Conservation (phyloP, 92 coral and sea anemone genomes). For the Bergia sp. region DNA sequence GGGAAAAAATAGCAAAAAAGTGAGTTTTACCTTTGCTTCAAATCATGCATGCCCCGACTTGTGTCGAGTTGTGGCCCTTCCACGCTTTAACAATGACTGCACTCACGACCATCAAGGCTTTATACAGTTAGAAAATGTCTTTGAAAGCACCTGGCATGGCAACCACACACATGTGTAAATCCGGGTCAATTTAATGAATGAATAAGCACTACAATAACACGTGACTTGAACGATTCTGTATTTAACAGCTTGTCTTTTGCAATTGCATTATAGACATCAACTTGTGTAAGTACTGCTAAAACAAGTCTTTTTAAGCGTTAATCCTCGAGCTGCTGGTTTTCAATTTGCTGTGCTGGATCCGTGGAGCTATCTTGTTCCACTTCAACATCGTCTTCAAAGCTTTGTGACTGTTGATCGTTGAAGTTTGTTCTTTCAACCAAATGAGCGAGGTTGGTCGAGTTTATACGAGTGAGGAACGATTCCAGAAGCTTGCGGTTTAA, state of each 20-base stretch:
- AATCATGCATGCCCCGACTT: no score
- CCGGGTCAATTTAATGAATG: no score
- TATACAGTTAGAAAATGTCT: no score
- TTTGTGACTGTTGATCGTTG: slow-evolving; percentile 2
- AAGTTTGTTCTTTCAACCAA: slow-evolving; percentile 27
- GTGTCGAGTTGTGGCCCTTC: no score
- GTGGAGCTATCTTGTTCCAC: slow-evolving; percentile 13
- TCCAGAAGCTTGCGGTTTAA: slow-evolving; percentile 82
- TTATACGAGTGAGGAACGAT: slow-evolving; percentile 81
- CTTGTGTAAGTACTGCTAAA: neutral
- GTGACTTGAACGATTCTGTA: no score
- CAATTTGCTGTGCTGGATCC: neutral
- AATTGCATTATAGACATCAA: neutral
- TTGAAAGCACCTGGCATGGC: no score
- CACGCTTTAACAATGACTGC: no score
- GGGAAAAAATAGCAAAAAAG: no score
- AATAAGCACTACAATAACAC: no score
- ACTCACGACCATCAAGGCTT: no score
- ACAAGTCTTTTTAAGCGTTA: neutral
- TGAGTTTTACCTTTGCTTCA: no score
- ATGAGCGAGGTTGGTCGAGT: slow-evolving; percentile 36
- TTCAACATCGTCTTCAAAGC: slow-evolving; percentile 30
- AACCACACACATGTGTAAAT: no score
- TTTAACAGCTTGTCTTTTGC: neutral
- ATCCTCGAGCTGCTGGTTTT: slow-evolving; percentile 26